Percentiles rank a stretch among this genome's conserved stretches.
phyloP scores from a whole-genome alignment of 2,797 vertebrate genomes.

The Lepus townsendii region DNA sequence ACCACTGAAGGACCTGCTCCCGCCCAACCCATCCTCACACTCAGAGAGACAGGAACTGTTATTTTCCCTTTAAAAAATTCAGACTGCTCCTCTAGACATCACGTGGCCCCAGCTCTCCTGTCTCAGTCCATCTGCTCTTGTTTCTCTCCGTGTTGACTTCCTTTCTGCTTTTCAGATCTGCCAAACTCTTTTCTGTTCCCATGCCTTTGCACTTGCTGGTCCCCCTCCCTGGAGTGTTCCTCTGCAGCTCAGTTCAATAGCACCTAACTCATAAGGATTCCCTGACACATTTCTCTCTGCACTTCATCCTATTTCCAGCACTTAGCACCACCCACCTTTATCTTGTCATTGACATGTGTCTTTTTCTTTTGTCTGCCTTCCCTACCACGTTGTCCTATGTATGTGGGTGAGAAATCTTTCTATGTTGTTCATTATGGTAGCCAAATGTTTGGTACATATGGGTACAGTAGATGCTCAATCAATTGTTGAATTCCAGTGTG shows the following conservation, averaged over 20 bases:
- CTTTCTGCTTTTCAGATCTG: not conserved
- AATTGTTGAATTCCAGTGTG: not conserved
- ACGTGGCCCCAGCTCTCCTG: not conserved
- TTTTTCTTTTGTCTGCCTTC: not conserved
- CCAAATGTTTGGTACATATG: not conserved
- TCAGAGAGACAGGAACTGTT: not conserved
- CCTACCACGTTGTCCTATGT: not conserved
- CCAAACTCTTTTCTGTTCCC: not conserved
- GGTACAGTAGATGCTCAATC: not conserved
- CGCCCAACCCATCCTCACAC: too few relatives aligned
- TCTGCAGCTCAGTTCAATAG: not conserved
- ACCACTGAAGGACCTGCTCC: not conserved
- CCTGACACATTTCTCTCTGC: not conserved
- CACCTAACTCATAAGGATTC: not conserved
- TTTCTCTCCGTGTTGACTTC: rapidly evolving
- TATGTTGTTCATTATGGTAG: not conserved
- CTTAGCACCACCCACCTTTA: not conserved
- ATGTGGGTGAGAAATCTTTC: not conserved
- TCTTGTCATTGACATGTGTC: not conserved
- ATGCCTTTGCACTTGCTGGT: not conserved
- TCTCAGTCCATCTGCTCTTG: not conserved
- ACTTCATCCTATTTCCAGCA: not conserved
- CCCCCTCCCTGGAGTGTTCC: not conserved
- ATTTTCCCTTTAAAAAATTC: not conserved
- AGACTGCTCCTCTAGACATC: not conserved